phyloP scores from a whole-genome alignment of 2,888 invertebrate genomes.

The Drosophila nr. perissopoda region DNA sequence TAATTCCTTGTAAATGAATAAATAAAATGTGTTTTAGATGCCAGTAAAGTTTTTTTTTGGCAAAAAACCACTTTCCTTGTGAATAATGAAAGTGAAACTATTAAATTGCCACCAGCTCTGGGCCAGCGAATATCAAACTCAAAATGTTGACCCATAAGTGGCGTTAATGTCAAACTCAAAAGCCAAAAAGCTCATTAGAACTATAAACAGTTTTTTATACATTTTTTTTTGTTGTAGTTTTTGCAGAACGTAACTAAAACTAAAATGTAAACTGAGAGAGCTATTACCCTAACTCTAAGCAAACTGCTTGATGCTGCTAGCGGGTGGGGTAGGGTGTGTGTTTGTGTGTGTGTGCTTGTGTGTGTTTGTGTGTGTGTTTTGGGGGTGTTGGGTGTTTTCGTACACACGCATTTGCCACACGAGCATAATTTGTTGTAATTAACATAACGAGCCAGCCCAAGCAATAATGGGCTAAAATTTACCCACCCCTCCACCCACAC shows the following conservation, averaged over 20 bases:
- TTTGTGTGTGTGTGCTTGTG: not conserved
- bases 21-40: not conserved
- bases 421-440: constrained; percentile 82
- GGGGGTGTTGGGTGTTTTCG: constrained; percentile 1
- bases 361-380: not conserved
- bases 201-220: constrained; percentile 1
- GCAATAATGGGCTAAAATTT: constrained; percentile 70
- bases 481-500: constrained; percentile 12
- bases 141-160: not conserved
- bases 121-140: not conserved
- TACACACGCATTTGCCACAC: constrained; percentile 65
- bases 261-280: not conserved
- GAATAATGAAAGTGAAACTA: not conserved
- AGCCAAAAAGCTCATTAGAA: constrained; percentile 28
- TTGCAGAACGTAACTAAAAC: constrained; percentile 9
- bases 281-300: constrained; percentile 18
- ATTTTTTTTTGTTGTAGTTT: not conserved
- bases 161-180: not conserved
- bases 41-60: not conserved
- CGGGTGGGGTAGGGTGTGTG: not conserved
- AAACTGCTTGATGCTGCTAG: not conserved
- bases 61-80: not conserved
- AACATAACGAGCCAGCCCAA: constrained; percentile 76
- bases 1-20: not conserved
- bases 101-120: not conserved